A percentile compares a stretch with the other conserved stretches of the same genome.
Evolutionary conservation across 1,140 invertebrate genomes (phyloP).

Genomic region (Zaprionus inermis): DNA sequence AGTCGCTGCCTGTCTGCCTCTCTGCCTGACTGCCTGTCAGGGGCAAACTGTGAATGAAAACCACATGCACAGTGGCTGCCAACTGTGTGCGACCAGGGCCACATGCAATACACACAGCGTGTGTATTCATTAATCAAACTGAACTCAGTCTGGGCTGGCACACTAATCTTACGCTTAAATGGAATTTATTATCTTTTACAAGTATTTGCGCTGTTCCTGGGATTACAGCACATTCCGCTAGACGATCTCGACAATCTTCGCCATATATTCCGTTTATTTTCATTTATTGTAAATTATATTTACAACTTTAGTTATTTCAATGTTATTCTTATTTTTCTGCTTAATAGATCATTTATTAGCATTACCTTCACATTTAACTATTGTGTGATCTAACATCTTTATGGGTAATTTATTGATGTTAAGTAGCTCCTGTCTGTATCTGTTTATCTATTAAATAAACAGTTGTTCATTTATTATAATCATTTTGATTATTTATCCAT

Average conservation of each 20-base stretch:
- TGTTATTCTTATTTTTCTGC: background rate
- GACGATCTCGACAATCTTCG: background rate
- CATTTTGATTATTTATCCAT: too few species aligned
- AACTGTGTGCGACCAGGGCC: conserved; percentile 30
- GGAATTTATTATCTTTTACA: background rate
- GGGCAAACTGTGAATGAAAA: conserved; percentile 35
- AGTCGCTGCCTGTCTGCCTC: background rate
- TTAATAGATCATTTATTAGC: background rate
- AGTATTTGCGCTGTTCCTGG: background rate
- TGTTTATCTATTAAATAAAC: too few species aligned
- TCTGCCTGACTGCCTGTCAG: conserved; percentile 8
- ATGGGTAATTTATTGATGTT: too few species aligned
- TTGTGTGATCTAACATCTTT: background rate
- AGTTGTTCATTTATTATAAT: too few species aligned
- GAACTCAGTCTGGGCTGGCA: background rate
- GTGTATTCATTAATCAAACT: conserved; percentile 13
- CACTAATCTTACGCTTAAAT: background rate
- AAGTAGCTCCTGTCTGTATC: too few species aligned
- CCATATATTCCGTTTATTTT: background rate
- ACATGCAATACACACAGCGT: background rate
- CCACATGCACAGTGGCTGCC: conserved; percentile 36
- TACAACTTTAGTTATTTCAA: background rate
- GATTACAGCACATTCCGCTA: background rate
- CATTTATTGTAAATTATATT: background rate
- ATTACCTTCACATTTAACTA: background rate